Conservation (phyloP, 2,888 invertebrate species). For the Cephus rjabovi region DNA sequence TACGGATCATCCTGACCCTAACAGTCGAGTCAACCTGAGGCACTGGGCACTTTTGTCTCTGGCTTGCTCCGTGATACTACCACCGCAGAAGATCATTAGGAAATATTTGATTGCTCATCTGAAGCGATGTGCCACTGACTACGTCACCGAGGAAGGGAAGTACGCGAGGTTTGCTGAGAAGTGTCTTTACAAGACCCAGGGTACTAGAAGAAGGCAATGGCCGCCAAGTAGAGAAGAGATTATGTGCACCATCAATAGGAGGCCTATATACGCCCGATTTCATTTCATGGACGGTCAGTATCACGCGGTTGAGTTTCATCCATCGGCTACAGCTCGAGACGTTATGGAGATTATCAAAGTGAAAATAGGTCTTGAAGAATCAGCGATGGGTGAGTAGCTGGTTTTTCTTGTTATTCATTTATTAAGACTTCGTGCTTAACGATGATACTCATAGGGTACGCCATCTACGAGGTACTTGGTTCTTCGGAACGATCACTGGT, state of each 20-base stretch:
- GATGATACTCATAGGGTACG: constrained; percentile 75
- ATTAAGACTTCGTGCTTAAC: neutral
- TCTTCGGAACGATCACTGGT: constrained; percentile 87
- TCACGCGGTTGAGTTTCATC: constrained; percentile 94
- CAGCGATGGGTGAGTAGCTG: constrained; percentile 74
- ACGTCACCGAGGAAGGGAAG: constrained; percentile 92
- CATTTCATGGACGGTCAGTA: constrained; percentile 95
- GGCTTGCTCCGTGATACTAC: constrained; percentile 85
- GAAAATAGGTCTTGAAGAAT: constrained; percentile 87
- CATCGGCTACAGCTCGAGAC: constrained; percentile 91
- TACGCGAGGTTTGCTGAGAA: constrained; percentile 94
- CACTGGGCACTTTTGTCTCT: constrained; percentile 93
- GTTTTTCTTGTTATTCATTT: neutral
- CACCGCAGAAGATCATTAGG: constrained; percentile 86
- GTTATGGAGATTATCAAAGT: constrained; percentile 88
- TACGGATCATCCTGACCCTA: constrained; percentile 91
- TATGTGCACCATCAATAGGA: constrained; percentile 89
- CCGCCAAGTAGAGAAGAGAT: constrained; percentile 94
- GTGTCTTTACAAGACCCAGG: constrained; percentile 79
- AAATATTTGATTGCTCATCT: constrained; percentile 91
- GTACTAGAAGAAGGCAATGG: constrained; percentile 84
- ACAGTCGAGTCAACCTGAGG: constrained; percentile 85
- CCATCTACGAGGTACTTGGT: constrained; percentile 92
- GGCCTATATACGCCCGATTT: constrained; percentile 91
- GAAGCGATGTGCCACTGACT: constrained; percentile 88